phyloP scores from a whole-genome alignment of 2,888 invertebrate species.

The Pasiphila rectangulata region DNA sequence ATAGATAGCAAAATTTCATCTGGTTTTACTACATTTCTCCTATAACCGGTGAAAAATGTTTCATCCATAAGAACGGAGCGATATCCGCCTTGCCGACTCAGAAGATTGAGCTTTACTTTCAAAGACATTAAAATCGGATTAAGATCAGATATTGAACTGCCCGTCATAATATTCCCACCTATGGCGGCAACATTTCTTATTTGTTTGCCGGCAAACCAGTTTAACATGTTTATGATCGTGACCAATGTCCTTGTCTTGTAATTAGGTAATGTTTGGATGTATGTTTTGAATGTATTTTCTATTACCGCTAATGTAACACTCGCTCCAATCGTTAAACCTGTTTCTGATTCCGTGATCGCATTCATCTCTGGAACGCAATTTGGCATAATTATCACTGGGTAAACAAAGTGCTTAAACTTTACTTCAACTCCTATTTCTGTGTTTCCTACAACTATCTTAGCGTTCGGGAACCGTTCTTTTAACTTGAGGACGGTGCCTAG shows the following conservation, averaged over 20 bases:
- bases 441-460: slow-evolving; percentile 90
- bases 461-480: slow-evolving; percentile 84
- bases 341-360: slow-evolving; percentile 75
- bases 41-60: slow-evolving; percentile 89
- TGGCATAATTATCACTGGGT: slow-evolving; percentile 90
- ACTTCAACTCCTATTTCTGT: slow-evolving; percentile 92
- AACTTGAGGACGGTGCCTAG: slow-evolving; percentile 82
- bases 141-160: slow-evolving; percentile 97
- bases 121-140: slow-evolving; percentile 95
- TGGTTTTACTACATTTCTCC: slow-evolving; percentile 84
- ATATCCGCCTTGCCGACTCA: slow-evolving; percentile 76
- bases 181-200: slow-evolving; percentile 96
- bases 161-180: slow-evolving; percentile 97
- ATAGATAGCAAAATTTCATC: slow-evolving; percentile 88
- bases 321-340: slow-evolving; percentile 88
- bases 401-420: slow-evolving; percentile 88
- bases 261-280: slow-evolving; percentile 80
- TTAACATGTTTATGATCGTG: slow-evolving; percentile 90
- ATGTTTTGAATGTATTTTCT: slow-evolving; percentile 82
- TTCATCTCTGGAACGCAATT: slow-evolving; percentile 91
- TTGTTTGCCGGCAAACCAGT: slow-evolving; percentile 97
- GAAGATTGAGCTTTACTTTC: slow-evolving; percentile 86
- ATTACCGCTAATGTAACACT: slow-evolving; percentile 90
- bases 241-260: slow-evolving; percentile 84
- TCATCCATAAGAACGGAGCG: slow-evolving; percentile 86